Percentiles rank a stretch among this genome's conserved stretches.
Evolutionary conservation across 2,888 invertebrate genomes (phyloP).

Genomic region (Drosophila incognita): DNA sequence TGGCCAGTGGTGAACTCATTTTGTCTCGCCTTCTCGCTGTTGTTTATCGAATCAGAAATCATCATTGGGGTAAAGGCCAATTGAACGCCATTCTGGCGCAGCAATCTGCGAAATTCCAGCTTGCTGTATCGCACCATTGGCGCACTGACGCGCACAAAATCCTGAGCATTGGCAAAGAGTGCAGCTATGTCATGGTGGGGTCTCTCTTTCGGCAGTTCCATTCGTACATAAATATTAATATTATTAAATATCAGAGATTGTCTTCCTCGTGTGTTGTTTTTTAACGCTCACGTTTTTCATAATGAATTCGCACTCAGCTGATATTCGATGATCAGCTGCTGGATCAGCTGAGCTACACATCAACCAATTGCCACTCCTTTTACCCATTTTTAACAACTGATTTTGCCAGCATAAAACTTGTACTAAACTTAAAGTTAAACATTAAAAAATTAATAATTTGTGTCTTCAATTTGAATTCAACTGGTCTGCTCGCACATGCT

Average conservation of each 20-base stretch:
- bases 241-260: not conserved
- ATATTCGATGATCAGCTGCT: constrained; percentile 23
- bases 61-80: constrained; percentile 99
- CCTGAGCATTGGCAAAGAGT: constrained; percentile 87
- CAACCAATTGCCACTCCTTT: not conserved
- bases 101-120: constrained; percentile 90
- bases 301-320: constrained; percentile 24
- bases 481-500: not conserved
- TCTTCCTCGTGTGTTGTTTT: constrained; percentile 7
- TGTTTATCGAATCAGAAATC: constrained; percentile 95
- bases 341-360: constrained; percentile 5
- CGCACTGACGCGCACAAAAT: constrained; percentile 91
- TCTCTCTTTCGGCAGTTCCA: constrained; percentile 59
- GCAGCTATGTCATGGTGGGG: constrained; percentile 86
- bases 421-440: too few relatives aligned
- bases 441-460: not conserved
- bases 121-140: constrained; percentile 93
- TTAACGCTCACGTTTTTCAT: constrained; percentile 13
- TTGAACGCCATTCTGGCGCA: constrained; percentile 93
- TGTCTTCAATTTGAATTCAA: not conserved
- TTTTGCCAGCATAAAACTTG: not conserved
- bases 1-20: constrained; percentile 92
- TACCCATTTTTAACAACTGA: not conserved
- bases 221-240: constrained; percentile 13
- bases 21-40: constrained; percentile 93